A percentile compares a stretch with the other conserved stretches of the same genome.
These are phyloP conservation scores for Drosophila quinaria DNA, from an alignment of 2,888 invertebrate species.

Conservation along the genomic window DNA sequence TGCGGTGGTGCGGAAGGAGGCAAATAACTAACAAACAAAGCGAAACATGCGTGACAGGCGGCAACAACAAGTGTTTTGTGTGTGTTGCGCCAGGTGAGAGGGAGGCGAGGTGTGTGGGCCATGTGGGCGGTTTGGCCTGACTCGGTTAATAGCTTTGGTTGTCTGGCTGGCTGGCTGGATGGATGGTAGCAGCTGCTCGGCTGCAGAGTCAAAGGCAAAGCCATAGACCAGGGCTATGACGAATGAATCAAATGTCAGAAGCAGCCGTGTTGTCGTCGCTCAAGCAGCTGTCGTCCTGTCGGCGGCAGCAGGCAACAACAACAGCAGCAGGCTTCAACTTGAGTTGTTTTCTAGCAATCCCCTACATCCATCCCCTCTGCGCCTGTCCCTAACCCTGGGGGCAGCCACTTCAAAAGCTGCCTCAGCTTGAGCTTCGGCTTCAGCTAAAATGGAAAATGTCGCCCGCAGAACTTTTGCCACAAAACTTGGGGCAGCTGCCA, in stretches of 20 bases:
- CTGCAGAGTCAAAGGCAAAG: slow-evolving; percentile 7
- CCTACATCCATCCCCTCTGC: not conserved
- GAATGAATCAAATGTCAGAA: slow-evolving; percentile 85
- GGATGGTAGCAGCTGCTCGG: slow-evolving; percentile 37
- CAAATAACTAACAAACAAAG: slow-evolving; percentile 59
- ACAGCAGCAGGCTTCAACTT: slow-evolving; percentile 48
- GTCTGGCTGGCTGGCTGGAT: slow-evolving; percentile 26
- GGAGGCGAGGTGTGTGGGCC: slow-evolving; percentile 37
- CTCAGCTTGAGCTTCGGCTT: slow-evolving; percentile 52
- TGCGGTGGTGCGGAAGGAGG: slow-evolving; percentile 24
- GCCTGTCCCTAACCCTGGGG: not conserved
- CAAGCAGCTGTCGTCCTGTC: slow-evolving; percentile 81
- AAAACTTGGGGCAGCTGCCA: slow-evolving; percentile 65
- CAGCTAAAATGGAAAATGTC: slow-evolving; percentile 82
- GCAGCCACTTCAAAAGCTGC: slow-evolving; percentile 76
- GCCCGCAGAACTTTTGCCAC: slow-evolving; percentile 78
- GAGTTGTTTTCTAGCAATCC: slow-evolving; percentile 24
- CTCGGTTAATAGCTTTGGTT: slow-evolving; percentile 55
- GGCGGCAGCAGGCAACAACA: slow-evolving; percentile 60
- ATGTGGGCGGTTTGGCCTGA: slow-evolving; percentile 31
- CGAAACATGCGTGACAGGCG: slow-evolving; percentile 67
- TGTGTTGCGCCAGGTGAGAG: slow-evolving; percentile 52
- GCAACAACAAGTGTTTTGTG: slow-evolving; percentile 73
- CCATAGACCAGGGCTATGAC: slow-evolving; percentile 72
- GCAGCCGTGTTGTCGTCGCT: slow-evolving; percentile 78